Evolutionary conservation across 2,797 vertebrate genomes (phyloP).

Genomic region (Carapus acus): DNA sequence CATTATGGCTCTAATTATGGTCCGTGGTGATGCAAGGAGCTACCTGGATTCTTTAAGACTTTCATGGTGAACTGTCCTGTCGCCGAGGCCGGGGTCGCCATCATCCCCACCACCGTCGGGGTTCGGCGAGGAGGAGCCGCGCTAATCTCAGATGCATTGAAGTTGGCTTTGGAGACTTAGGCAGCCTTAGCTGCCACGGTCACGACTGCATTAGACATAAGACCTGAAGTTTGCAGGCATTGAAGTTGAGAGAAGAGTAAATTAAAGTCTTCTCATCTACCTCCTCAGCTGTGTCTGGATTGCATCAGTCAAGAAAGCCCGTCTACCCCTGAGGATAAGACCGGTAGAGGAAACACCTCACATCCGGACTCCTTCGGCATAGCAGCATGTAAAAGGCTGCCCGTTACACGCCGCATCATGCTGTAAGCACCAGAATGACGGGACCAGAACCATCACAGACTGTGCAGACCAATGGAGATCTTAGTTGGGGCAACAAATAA

Average conservation of each 20-base stretch:
- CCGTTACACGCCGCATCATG: conserved; percentile 22
- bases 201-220: conserved; percentile 62
- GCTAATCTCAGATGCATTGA: conserved; percentile 70
- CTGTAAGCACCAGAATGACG: conserved; percentile 43
- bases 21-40: conserved; percentile 66
- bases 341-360: conserved; percentile 33
- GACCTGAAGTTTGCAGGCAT: conserved; percentile 60
- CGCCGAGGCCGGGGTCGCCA: conserved; percentile 59
- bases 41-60: conserved; percentile 55
- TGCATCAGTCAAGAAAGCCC: conserved; percentile 48
- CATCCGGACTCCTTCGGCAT: conserved; percentile 29
- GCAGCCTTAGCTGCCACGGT: conserved; percentile 66
- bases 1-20: conserved; percentile 81
- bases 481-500: conserved; percentile 68
- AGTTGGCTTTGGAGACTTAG: conserved; percentile 66
- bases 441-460: conserved; percentile 28
- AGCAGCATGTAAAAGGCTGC: conserved; percentile 17
- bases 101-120: conserved; percentile 32
- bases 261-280: conserved; percentile 70
- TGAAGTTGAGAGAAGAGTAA: conserved; percentile 64
- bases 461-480: conserved; percentile 63
- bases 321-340: conserved; percentile 39
- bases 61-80: conserved; percentile 63
- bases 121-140: conserved; percentile 48
- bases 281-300: conserved; percentile 60